Evolutionary conservation across 2,888 invertebrate genomes (phyloP).

Genomic region (Eristalinus aeneus): DNA sequence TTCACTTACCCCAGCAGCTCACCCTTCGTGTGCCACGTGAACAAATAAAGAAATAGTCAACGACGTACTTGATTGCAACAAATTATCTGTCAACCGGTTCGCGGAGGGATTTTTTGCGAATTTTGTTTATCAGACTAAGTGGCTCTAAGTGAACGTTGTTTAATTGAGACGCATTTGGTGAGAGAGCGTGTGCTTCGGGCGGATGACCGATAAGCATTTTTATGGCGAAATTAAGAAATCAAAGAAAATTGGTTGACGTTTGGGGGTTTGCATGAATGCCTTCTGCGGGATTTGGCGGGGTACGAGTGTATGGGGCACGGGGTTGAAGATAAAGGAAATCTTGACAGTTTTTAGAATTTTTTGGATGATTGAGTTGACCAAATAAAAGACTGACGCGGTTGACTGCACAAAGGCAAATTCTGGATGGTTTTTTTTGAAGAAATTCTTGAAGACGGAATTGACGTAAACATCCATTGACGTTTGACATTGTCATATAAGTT

Average conservation of each 20-base stretch:
- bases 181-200: background rate
- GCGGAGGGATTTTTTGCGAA: background rate
- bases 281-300: background rate
- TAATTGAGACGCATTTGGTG: background rate
- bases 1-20: background rate
- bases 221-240: background rate
- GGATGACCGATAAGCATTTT: background rate
- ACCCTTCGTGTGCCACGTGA: constrained; percentile 20
- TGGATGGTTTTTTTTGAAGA: too few species aligned
- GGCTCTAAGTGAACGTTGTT: background rate
- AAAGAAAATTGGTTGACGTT: background rate
- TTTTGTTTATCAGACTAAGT: background rate
- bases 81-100: constrained; percentile 10
- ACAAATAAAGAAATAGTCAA: constrained; percentile 4
- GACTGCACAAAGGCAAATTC: too few species aligned
- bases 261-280: background rate
- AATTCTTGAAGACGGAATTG: too few species aligned
- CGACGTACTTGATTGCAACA: constrained; percentile 15
- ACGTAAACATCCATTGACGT: too few species aligned
- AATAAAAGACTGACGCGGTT: background rate
- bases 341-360: background rate
- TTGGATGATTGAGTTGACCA: background rate
- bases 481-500: too few species aligned
- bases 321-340: background rate
- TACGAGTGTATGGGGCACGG: background rate